Evolutionary conservation across 1,140 invertebrate genomes (phyloP).

Genomic region (Spodoptera litura): DNA sequence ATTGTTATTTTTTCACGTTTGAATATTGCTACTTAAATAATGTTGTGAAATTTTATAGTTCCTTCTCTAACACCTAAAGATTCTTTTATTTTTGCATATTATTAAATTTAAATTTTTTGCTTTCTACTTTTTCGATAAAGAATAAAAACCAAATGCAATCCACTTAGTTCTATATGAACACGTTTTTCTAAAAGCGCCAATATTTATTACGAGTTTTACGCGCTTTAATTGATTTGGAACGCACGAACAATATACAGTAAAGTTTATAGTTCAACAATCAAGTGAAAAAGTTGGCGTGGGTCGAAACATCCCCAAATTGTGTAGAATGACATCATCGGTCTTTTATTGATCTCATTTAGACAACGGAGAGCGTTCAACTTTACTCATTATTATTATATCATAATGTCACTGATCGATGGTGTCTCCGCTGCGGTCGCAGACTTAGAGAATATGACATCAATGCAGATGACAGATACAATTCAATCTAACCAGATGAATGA

Average conservation of each 20-base stretch:
- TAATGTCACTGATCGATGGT: slow-evolving; percentile 54
- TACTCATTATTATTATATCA: slow-evolving; percentile 37
- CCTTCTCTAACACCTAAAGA: background rate
- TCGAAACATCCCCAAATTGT: slow-evolving; percentile 49
- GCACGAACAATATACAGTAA: slow-evolving; percentile 4
- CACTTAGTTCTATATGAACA: background rate
- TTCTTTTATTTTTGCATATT: background rate
- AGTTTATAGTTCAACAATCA: slow-evolving; percentile 1
- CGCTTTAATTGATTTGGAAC: slow-evolving; percentile 5
- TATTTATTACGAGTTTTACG: slow-evolving; percentile 9
- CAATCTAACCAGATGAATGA: slow-evolving; percentile 2
- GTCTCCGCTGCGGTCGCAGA: slow-evolving; percentile 20
- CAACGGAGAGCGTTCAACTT: slow-evolving; percentile 53
- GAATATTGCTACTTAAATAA: too few species aligned
- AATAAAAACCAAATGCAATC: background rate
- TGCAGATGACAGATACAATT: slow-evolving; percentile 39
- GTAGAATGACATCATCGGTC: slow-evolving; percentile 45
- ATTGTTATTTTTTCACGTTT: too few species aligned
- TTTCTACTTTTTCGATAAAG: background rate
- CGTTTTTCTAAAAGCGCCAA: slow-evolving; percentile 1
- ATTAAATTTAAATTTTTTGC: background rate
- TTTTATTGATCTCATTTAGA: slow-evolving; percentile 12
- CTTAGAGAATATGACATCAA: slow-evolving; percentile 41
- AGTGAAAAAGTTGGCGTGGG: slow-evolving; percentile 18
- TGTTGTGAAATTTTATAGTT: too few species aligned